Evolutionary conservation across 2,113 vertebrate species (phyloP).

Genomic region (Macroglossus sobrinus): DNA sequence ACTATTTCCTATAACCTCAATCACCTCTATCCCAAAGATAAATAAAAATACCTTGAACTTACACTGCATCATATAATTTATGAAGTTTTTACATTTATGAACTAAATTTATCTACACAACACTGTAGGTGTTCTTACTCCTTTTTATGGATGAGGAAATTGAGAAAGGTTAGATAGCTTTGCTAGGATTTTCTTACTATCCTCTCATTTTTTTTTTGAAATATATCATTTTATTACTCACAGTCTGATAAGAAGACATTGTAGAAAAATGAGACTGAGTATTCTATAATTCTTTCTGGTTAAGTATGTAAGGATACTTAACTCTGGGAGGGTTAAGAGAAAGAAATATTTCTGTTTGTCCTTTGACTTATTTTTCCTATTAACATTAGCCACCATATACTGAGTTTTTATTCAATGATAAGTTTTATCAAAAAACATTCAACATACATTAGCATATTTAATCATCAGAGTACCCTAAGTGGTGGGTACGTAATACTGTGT

Average conservation of each 20-base stretch:
- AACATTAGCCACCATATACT: neutral
- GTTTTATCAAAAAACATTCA: neutral
- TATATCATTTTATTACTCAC: neutral
- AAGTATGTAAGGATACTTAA: neutral
- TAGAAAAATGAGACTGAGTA: neutral
- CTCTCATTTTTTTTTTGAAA: neutral
- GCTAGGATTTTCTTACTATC: neutral
- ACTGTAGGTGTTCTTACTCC: neutral
- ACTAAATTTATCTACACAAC: neutral
- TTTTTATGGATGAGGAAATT: neutral
- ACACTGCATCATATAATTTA: neutral
- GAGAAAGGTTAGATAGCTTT: neutral
- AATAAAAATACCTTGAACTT: neutral
- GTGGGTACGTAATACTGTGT: neutral
- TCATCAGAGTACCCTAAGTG: neutral
- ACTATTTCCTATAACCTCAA: neutral
- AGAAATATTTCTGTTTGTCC: neutral
- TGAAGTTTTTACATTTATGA: neutral
- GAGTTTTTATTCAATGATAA: neutral
- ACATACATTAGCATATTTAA: neutral
- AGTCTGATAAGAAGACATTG: neutral
- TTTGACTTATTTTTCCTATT: neutral
- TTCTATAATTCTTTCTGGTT: conserved; percentile 10
- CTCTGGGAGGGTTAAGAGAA: neutral
- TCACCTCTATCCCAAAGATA: neutral